A percentile compares a stretch with the other conserved stretches of the same genome.
phyloP scores from a whole-genome alignment of 1,140 invertebrate genomes.

The Cardiocondyla obscurior region DNA sequence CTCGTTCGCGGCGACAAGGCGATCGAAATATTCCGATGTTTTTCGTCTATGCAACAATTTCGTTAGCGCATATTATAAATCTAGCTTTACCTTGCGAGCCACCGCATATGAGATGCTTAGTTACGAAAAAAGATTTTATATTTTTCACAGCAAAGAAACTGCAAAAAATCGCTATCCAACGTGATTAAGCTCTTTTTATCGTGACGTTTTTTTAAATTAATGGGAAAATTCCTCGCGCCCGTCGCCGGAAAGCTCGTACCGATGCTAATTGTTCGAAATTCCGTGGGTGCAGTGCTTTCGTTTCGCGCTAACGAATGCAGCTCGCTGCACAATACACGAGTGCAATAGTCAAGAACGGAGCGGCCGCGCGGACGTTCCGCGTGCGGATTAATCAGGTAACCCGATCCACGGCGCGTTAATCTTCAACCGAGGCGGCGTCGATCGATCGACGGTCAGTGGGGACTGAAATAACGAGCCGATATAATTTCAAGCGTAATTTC shows the following conservation, averaged over 20 bases:
- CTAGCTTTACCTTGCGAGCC: too few relatives aligned
- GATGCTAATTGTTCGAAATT: not conserved
- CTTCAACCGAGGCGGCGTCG: constrained; percentile 28
- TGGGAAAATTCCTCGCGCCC: not conserved
- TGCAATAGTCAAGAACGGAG: constrained; percentile 6
- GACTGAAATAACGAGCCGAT: constrained; percentile 71
- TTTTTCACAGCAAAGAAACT: not conserved
- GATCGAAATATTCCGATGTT: not conserved
- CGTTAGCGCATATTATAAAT: too few relatives aligned
- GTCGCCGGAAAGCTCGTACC: too few relatives aligned
- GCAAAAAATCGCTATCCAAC: too few relatives aligned
- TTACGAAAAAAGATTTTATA: not conserved
- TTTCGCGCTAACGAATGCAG: not conserved
- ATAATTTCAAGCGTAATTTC: constrained; percentile 79
- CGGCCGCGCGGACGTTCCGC: not conserved
- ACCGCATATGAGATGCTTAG: not conserved
- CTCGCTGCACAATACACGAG: constrained; percentile 7
- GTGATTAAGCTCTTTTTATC: too few relatives aligned
- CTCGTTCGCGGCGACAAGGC: not conserved
- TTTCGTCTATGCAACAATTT: too few relatives aligned
- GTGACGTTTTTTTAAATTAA: not conserved
- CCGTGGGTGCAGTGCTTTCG: too few relatives aligned
- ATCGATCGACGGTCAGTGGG: constrained; percentile 60
- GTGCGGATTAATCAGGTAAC: constrained; percentile 32
- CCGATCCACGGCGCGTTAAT: constrained; percentile 42